Conservation (phyloP, 53 echinoderm and acorn worm genomes). For the Crossaster papposus region DNA sequence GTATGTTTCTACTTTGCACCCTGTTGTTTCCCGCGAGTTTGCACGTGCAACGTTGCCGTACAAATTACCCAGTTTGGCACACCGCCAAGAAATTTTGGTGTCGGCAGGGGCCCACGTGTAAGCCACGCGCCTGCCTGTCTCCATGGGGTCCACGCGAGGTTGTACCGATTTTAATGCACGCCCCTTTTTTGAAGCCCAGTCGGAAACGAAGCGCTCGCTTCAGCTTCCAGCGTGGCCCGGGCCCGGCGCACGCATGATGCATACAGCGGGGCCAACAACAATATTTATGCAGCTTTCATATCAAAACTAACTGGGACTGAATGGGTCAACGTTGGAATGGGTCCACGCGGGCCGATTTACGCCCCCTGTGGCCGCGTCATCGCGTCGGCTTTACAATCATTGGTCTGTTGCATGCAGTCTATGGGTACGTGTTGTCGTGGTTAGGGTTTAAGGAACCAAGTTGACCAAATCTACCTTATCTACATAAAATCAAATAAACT, state of each 20-base stretch:
- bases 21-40: neutral
- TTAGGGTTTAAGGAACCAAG: neutral
- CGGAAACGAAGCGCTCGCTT: neutral
- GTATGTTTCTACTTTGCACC: neutral
- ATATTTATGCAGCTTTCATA: conserved; percentile 55
- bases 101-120: conserved; percentile 38
- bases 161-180: conserved; percentile 23
- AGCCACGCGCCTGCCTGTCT: conserved; percentile 52
- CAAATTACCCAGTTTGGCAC: conserved; percentile 58
- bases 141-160: conserved; percentile 55
- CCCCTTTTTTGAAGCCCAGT: conserved; percentile 18
- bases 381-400: neutral
- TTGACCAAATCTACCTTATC: neutral
- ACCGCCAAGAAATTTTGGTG: conserved; percentile 35
- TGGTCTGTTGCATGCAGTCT: neutral
- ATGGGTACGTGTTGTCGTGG: no score
- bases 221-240: conserved; percentile 28
- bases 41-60: neutral
- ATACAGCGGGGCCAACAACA: conserved; percentile 3
- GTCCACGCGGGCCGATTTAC: conserved; percentile 38
- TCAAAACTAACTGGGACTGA: conserved; percentile 36
- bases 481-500: neutral
- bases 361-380: conserved; percentile 44
- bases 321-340: conserved; percentile 27
- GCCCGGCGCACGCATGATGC: no score